Evolutionary conservation across 2,797 vertebrate genomes (phyloP).

Genomic region (Glossophaga mutica): DNA sequence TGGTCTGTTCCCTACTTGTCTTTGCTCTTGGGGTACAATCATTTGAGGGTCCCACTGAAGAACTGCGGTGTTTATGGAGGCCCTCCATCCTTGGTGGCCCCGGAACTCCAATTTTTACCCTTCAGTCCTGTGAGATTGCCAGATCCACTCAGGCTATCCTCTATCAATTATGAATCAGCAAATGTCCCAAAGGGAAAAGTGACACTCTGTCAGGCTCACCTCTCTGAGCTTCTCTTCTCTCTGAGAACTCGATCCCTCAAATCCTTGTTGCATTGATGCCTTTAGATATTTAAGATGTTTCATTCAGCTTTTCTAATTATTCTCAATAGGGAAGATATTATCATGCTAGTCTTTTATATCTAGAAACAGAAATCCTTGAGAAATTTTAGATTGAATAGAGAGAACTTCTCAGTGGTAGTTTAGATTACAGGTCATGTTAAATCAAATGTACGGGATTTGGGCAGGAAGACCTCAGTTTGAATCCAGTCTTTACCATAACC

Average conservation of each 20-base stretch:
- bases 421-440: background rate
- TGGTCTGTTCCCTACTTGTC: constrained; percentile 13
- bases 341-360: background rate
- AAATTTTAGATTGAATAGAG: background rate
- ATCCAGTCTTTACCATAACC: background rate
- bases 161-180: background rate
- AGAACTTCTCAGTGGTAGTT: background rate
- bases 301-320: background rate
- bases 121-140: background rate
- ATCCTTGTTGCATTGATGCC: background rate
- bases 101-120: background rate
- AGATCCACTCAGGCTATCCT: background rate
- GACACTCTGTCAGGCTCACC: background rate
- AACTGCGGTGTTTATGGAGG: background rate
- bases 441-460: background rate
- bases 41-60: background rate
- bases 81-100: background rate
- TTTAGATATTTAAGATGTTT: constrained; percentile 2
- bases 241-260: background rate
- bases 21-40: background rate
- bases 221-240: background rate
- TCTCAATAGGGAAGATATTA: background rate
- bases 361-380: constrained; percentile 24
- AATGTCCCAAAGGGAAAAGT: background rate
- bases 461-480: background rate